Evolutionary conservation across 2,888 invertebrate species (phyloP), one percentile per base, ranked within the genome.

Genomic region (Platerodrilus igneus): DNA sequence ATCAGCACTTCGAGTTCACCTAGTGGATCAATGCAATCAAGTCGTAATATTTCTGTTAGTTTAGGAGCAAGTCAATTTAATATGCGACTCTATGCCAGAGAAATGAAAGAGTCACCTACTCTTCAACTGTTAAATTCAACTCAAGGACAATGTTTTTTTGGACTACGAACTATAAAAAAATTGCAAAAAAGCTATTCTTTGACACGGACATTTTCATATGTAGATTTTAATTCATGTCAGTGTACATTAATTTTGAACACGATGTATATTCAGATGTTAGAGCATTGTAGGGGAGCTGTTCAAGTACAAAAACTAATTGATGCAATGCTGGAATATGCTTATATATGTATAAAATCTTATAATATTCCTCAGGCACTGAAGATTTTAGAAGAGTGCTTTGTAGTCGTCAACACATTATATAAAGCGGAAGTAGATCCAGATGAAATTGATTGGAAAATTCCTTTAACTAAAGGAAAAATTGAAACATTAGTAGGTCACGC

Each of bases 261-360:
- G 0, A 73, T 75, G 25, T 81, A 79, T 52, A 68, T 70, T 2
- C 76, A 79, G 55, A 65, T 78, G 27, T 66, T 79, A 19, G 72
- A 74, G 1, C 81, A 81, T 56, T 79, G 77, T 55, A 71, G 69
- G 28, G 77, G 76, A 28, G 75, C 78, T 38, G 76, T 78, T 77
- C 64, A 69, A 33, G 59, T 61, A n/a, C 65, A 70, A 9, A 71
- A 74, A 57, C 63, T 75, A 23, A 68, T 77, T 41, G 71, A 73
- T 32, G 73, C 75, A 0, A 74, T 77, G 51, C 51, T 79, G 38
- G 78, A 78, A 54, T 79, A 76, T 37, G 71, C 74, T 0, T 71
- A 75, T 39, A 58, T 80, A 5, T 76, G 76, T 51, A 66, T 79
- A n/a, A 63, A 71, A 13, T 66, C 64, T 7, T 62, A 59, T 20